Conservation (phyloP, 1,140 invertebrate genomes). For the Zaprionus inermis region DNA sequence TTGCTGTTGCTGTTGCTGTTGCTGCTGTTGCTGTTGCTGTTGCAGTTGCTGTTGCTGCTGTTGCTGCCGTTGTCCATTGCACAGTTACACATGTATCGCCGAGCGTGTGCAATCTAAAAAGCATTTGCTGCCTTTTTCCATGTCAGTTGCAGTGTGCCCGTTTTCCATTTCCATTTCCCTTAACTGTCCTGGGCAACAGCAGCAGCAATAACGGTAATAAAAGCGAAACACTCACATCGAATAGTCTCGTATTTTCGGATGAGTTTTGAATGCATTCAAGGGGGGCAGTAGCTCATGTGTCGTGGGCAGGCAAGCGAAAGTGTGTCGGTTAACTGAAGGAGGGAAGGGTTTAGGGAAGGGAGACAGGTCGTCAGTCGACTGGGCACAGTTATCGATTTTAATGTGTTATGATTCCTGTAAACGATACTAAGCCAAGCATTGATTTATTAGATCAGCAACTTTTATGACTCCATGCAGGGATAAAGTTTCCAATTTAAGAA, state of each 20-base stretch:
- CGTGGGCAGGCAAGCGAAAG: not conserved
- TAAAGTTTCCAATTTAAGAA: too few relatives aligned
- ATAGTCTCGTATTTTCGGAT: slow-evolving; percentile 1
- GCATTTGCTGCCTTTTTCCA: slow-evolving; percentile 16
- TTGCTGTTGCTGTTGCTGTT: slow-evolving; percentile 7
- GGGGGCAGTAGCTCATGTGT: not conserved
- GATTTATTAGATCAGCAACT: too few relatives aligned
- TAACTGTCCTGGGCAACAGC: slow-evolving; percentile 8
- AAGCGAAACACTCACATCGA: slow-evolving; percentile 17
- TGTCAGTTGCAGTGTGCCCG: slow-evolving; percentile 9
- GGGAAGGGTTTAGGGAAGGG: not conserved
- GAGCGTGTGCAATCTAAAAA: slow-evolving; percentile 27
- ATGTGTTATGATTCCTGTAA: not conserved
- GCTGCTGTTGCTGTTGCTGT: not conserved
- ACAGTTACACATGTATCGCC: slow-evolving; percentile 5
- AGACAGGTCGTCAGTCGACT: not conserved
- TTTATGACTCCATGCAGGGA: too few relatives aligned
- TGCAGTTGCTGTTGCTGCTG: slow-evolving; percentile 14
- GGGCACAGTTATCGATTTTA: not conserved
- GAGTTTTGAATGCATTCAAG: slow-evolving; percentile 19
- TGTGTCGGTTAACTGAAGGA: not conserved
- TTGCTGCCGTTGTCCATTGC: not conserved
- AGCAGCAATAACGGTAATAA: slow-evolving; percentile 15
- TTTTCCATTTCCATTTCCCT: slow-evolving; percentile 1
- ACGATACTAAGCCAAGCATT: not conserved